Conservation (phyloP, 2,888 invertebrate species). For the Amitus sp. region DNA sequence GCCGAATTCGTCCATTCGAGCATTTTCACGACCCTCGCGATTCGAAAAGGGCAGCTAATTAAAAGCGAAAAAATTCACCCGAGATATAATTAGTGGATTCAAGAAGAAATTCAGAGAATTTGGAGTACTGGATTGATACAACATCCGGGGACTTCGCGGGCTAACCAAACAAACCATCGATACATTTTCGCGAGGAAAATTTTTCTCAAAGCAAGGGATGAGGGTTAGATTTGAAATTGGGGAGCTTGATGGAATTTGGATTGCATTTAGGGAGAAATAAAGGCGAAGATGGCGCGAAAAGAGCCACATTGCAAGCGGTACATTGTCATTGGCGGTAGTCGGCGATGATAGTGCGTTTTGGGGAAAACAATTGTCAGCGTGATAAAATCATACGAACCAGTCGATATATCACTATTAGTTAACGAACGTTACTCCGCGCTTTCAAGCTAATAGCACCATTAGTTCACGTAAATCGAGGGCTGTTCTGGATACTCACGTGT, state of each 20-base stretch:
- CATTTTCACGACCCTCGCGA: no score
- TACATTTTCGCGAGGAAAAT: neutral
- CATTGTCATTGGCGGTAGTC: conserved; percentile 47
- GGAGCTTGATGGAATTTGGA: no score
- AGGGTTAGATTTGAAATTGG: neutral
- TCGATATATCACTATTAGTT: conserved; percentile 44
- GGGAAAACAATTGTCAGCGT: conserved; percentile 14
- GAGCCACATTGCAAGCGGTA: conserved; percentile 54
- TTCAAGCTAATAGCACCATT: conserved; percentile 50
- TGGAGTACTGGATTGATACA: no score
- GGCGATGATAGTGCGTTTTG: conserved; percentile 8
- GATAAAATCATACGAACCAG: conserved; percentile 38
- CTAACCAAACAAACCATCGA: no score
- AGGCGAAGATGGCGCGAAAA: conserved; percentile 69
- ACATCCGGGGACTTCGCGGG: no score
- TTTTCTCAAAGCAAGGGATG: no score
- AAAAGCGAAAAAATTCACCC: no score
- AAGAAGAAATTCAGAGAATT: no score
- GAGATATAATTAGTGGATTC: no score
- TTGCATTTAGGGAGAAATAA: conserved; percentile 44
- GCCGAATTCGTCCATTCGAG: no score
- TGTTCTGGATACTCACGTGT: conserved; percentile 81
- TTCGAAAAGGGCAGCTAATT: no score
- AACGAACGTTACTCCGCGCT: conserved; percentile 37
- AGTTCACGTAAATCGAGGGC: conserved; percentile 57